Evolutionary conservation across 1,140 invertebrate genomes (phyloP), one percentile per base, ranked within the genome.

Genomic region (Nymphalis io): DNA sequence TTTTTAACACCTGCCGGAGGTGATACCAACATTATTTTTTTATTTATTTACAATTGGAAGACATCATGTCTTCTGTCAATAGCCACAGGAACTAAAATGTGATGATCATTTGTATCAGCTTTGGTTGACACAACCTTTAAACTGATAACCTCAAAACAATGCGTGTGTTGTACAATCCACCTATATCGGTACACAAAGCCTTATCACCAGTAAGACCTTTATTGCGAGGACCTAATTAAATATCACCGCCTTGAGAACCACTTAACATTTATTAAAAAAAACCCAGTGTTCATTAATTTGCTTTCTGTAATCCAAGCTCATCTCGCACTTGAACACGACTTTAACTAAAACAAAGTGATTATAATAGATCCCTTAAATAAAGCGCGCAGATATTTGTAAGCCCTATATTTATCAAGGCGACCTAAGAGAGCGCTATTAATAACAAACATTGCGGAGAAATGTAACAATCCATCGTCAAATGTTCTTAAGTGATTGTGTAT

Each of bases 301-400:
- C 42, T 46, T 21, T 21, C 20, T 13, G 8, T 21, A 51, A 51
- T 21, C 20, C 44, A 42, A 12, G 12, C n/a, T 6, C 42, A 46
- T 16, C 42, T 51, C 18, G 6, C 48, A 51, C 39, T 60, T 27
- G 40, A 42, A 60, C 39, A 18, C 58, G 18, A 40, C 6, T 60
- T 16, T 44, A 60, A 60, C 40, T 60, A 60, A 60, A 21, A 42
- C n/a, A 20, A 20, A 13, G 33, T 3, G 27, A 60, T 60, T 60
- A 60, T 60, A 60, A 38, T 27, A 58, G 18, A 40, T 42, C 58
- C 39, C 21, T 40, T 5, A 60, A 42, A 51, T 48, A n/a, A 10
- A 51, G 38, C 15, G 33, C 57, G 21, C 18, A 20, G 39, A 20
- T n/a, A 60, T 40, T 39, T n/a, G 13, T 23, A 20, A 23, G 20